Conservation (phyloP, 2,797 vertebrate genomes). For the Trachops cirrhosus region DNA sequence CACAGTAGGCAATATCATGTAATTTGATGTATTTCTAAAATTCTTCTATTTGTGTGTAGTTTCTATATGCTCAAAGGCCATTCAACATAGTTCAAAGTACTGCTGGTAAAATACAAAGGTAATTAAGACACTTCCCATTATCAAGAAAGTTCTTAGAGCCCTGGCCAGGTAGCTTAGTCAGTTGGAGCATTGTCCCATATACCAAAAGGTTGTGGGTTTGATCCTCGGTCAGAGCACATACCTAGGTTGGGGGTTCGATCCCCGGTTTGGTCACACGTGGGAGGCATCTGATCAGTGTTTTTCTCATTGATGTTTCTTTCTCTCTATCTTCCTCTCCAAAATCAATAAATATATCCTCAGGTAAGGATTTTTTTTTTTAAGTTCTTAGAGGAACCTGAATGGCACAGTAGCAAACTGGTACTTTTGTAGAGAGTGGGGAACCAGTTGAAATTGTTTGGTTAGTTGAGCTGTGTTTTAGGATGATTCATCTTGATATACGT, state of each 20-base stretch:
- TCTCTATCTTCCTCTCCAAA: no score
- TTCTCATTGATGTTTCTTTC: no score
- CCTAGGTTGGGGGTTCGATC: no score
- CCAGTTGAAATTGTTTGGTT: not conserved
- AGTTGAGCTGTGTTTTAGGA: not conserved
- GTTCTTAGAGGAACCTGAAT: not conserved
- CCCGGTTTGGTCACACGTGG: no score
- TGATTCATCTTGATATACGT: not conserved
- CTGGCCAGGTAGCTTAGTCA: no score
- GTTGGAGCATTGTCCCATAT: no score
- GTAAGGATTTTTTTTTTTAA: no score
- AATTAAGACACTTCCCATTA: not conserved
- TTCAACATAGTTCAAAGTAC: not conserved
- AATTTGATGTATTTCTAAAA: not conserved
- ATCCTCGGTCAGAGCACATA: no score
- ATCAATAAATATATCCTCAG: no score
- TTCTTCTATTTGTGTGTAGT: not conserved
- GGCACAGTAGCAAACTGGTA: not conserved
- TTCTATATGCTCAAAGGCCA: not conserved
- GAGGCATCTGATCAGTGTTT: no score
- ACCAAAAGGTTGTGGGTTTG: no score
- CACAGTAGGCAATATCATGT: not conserved
- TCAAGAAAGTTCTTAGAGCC: not conserved
- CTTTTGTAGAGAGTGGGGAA: not conserved
- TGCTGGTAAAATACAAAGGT: not conserved